Conservation (phyloP, 2,888 invertebrate genomes). For the Chironomus tentans region DNA sequence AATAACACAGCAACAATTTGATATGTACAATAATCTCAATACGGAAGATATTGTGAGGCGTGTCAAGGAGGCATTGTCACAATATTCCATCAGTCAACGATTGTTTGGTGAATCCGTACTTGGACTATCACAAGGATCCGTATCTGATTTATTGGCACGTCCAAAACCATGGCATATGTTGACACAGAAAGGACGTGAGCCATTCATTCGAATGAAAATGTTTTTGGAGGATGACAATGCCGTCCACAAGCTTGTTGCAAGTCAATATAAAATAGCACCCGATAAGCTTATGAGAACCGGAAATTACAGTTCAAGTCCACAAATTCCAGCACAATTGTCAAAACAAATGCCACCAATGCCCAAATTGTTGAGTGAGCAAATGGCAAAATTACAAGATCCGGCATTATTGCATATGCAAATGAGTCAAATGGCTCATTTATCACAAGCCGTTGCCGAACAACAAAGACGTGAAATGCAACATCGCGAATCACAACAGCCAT, state of each 20-base stretch:
- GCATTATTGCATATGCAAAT: slow-evolving; percentile 50
- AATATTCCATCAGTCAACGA: slow-evolving; percentile 95
- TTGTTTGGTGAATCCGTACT: slow-evolving; percentile 97
- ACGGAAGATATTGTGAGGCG: slow-evolving; percentile 97
- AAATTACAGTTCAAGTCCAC: slow-evolving; percentile 78
- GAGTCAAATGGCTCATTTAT: slow-evolving; percentile 42
- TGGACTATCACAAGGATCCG: slow-evolving; percentile 92
- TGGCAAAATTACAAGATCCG: slow-evolving; percentile 60
- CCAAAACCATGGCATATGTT: slow-evolving; percentile 99
- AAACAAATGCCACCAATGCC: slow-evolving; percentile 70
- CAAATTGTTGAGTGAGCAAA: slow-evolving; percentile 63
- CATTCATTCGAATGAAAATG: slow-evolving; percentile 97
- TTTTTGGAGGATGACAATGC: slow-evolving; percentile 94
- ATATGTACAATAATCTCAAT: slow-evolving; percentile 93
- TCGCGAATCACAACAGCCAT: slow-evolving; percentile 37
- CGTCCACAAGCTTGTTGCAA: slow-evolving; percentile 89
- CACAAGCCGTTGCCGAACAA: slow-evolving; percentile 35
- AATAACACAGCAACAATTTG: slow-evolving; percentile 97
- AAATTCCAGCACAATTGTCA: slow-evolving; percentile 56
- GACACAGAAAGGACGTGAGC: slow-evolving; percentile 92
- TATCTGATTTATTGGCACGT: slow-evolving; percentile 90
- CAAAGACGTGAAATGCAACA: slow-evolving; percentile 43
- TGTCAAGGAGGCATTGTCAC: slow-evolving; percentile 88
- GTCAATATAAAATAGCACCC: slow-evolving; percentile 96
- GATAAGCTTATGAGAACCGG: slow-evolving; percentile 95